A percentile compares a stretch with the other conserved stretches of the same genome.
These are phyloP conservation scores for Cephalopterus ornatus DNA, from an alignment of 2,113 vertebrate species.

Conservation along the genomic window DNA sequence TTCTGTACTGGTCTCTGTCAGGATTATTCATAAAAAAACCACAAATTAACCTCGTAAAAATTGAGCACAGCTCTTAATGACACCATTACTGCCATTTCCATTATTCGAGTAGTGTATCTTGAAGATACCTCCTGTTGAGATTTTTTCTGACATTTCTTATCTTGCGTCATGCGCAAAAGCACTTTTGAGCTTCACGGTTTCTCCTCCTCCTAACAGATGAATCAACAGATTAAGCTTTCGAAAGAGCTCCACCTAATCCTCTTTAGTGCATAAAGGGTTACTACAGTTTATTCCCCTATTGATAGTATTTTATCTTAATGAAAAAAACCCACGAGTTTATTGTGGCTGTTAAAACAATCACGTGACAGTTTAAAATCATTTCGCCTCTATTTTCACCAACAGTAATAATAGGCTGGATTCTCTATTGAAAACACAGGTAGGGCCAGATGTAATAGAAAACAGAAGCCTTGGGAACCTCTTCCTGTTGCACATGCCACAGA, in stretches of 20 bases:
- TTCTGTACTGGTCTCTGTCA: not conserved
- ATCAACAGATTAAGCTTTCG: not conserved
- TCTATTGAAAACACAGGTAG: not conserved
- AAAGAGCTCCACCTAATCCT: not conserved
- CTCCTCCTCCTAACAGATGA: not conserved
- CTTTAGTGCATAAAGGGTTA: not conserved
- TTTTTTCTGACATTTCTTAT: not conserved
- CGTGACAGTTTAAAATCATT: not conserved
- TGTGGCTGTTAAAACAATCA: not conserved
- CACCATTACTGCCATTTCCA: not conserved
- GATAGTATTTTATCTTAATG: not conserved
- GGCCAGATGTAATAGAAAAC: not conserved
- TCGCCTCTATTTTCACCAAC: not conserved
- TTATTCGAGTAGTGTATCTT: not conserved
- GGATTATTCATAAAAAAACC: not conserved
- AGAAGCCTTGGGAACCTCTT: not conserved
- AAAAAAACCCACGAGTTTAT: not conserved
- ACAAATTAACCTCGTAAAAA: not conserved
- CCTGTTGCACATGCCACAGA: not conserved
- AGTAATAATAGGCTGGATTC: not conserved
- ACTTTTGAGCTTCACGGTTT: not conserved
- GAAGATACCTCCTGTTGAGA: not conserved
- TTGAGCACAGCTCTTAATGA: not conserved
- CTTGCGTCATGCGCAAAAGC: not conserved
- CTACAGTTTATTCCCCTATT: not conserved